Conservation (phyloP, 2,888 invertebrate species). For the Acronicta leporina region DNA sequence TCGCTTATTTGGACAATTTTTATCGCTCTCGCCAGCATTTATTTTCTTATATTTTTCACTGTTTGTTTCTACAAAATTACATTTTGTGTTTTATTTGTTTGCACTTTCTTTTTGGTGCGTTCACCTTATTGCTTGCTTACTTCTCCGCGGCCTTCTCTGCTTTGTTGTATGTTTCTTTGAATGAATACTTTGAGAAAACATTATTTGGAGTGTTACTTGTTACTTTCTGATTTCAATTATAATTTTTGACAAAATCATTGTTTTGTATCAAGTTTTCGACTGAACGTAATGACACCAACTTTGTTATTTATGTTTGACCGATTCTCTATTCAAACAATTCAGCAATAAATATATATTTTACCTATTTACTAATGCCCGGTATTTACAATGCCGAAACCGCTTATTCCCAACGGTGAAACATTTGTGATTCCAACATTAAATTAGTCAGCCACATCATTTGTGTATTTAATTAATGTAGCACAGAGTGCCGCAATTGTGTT, state of each 20-base stretch:
- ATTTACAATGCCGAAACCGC: slow-evolving; percentile 41
- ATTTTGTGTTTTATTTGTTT: slow-evolving; percentile 40
- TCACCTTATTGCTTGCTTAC: slow-evolving; percentile 20
- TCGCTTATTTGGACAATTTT: slow-evolving; percentile 58
- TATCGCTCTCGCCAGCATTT: slow-evolving; percentile 48
- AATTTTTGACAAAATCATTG: background rate
- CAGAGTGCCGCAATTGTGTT: slow-evolving; percentile 34
- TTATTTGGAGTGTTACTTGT: background rate
- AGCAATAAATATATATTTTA: slow-evolving; percentile 34
- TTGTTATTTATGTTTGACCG: slow-evolving; percentile 14
- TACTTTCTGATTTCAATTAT: background rate
- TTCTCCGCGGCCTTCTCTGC: slow-evolving; percentile 15
- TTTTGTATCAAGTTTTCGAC: slow-evolving; percentile 2
- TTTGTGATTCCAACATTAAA: slow-evolving; percentile 47
- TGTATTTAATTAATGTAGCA: slow-evolving; percentile 40
- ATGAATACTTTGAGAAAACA: slow-evolving; percentile 6
- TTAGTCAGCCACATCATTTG: slow-evolving; percentile 37
- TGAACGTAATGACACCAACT: slow-evolving; percentile 1
- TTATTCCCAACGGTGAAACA: slow-evolving; percentile 32
- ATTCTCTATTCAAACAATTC: slow-evolving; percentile 19
- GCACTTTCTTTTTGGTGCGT: slow-evolving; percentile 26
- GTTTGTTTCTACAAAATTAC: slow-evolving; percentile 38
- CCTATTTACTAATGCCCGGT: slow-evolving; percentile 32
- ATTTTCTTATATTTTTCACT: slow-evolving; percentile 35
- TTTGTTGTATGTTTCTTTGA: background rate